A percentile compares a stretch with the other conserved stretches of the same genome.
These are phyloP conservation scores for Otocyon megalotis DNA, from an alignment of 2,113 vertebrate genomes.

Conservation along the genomic window DNA sequence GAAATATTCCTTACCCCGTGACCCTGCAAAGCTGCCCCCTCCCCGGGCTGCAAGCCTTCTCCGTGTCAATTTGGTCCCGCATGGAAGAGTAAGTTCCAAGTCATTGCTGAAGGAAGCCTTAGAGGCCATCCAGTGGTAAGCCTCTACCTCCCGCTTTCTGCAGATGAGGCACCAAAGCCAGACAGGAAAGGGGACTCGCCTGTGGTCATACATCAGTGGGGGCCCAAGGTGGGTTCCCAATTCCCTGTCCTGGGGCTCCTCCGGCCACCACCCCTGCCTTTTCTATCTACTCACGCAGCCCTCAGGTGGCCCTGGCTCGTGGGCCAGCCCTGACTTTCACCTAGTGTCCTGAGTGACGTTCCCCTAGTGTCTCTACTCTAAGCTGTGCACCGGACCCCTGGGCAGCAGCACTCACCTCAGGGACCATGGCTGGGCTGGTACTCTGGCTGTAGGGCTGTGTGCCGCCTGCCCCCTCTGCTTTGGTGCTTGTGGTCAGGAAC, in stretches of 20 bases:
- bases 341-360: not conserved
- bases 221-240: not conserved
- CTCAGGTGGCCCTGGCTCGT: not conserved
- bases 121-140: not conserved
- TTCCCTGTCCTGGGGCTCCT: not conserved
- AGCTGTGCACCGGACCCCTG: not conserved
- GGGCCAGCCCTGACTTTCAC: not conserved
- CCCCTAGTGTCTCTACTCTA: not conserved
- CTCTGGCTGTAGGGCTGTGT: not conserved
- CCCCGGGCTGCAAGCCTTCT: not conserved
- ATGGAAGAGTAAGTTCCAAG: not conserved
- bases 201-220: not conserved
- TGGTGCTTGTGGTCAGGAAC: constrained; percentile 68
- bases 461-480: constrained; percentile 55
- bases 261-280: not conserved
- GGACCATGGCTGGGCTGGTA: constrained; percentile 39
- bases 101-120: not conserved
- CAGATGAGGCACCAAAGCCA: not conserved
- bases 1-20: not conserved
- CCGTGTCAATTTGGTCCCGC: not conserved
- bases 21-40: not conserved
- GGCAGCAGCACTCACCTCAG: constrained; percentile 71
- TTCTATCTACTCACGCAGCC: not conserved
- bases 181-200: not conserved
- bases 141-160: not conserved